Conservation (phyloP, 2,888 invertebrate species). For the Ormyrus labotus region DNA sequence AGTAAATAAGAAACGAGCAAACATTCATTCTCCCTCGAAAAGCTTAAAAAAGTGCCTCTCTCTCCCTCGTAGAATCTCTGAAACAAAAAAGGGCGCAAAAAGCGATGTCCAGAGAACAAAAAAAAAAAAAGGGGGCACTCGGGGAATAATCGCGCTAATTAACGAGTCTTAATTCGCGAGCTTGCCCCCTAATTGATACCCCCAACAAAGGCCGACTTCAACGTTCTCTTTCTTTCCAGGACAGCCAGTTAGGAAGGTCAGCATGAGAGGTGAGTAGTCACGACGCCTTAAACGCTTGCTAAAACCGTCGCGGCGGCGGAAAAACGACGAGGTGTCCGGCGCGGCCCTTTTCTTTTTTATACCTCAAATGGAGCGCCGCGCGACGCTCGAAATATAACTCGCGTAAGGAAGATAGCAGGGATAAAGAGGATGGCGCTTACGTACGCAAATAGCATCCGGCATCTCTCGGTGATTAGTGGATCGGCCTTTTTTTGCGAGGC, state of each 20-base stretch:
- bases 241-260: constrained; percentile 70
- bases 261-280: constrained; percentile 73
- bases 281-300: constrained; percentile 49
- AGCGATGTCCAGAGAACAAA: too few relatives aligned
- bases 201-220: neutral
- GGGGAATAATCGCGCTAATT: too few relatives aligned
- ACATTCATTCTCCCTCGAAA: too few relatives aligned
- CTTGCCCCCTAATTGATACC: neutral
- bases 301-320: constrained; percentile 2
- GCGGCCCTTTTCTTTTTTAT: too few relatives aligned
- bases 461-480: too few relatives aligned
- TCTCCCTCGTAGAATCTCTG: too few relatives aligned
- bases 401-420: neutral
- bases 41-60: too few relatives aligned
- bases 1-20: too few relatives aligned
- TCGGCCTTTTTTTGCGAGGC: too few relatives aligned
- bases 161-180: neutral
- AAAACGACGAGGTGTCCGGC: neutral
- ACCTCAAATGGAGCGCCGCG: neutral
- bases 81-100: too few relatives aligned
- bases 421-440: neutral
- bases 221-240: constrained; percentile 61
- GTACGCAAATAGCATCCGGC: neutral
- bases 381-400: neutral
- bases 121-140: too few relatives aligned